phyloP scores from a whole-genome alignment of 2,113 vertebrate genomes.

The Rhagologus leucostigma region DNA sequence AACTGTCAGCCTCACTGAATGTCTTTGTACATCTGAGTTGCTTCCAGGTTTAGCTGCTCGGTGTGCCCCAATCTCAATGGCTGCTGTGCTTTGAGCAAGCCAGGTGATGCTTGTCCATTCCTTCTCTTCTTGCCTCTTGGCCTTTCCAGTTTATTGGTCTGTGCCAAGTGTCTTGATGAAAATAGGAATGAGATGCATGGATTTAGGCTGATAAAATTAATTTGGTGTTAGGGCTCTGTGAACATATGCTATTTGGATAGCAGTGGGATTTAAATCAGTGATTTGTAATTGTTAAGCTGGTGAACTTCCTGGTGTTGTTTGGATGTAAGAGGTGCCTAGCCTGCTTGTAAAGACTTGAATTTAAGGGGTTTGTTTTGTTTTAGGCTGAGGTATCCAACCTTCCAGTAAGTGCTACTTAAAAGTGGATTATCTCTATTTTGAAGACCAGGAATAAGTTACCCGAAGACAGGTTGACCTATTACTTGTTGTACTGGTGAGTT shows the following conservation, averaged over 20 bases:
- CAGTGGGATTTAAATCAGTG: not conserved
- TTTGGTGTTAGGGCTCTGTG: not conserved
- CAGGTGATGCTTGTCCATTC: not conserved
- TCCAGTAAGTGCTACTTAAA: not conserved
- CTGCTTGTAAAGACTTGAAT: not conserved
- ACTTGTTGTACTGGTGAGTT: not conserved
- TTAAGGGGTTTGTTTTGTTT: not conserved
- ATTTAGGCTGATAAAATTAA: not conserved
- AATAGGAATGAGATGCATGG: not conserved
- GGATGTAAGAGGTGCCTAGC: not conserved
- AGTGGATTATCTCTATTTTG: not conserved
- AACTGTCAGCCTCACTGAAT: not conserved
- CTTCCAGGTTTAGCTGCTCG: not conserved
- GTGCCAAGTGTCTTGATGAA: not conserved
- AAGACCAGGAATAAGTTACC: not conserved
- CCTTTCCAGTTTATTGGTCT: not conserved
- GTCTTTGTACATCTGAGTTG: not conserved
- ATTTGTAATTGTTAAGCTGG: not conserved
- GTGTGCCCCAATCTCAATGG: rapidly evolving
- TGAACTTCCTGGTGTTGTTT: not conserved
- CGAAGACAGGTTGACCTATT: not conserved
- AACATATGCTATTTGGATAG: not conserved
- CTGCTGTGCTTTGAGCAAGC: not conserved
- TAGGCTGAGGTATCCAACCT: not conserved
- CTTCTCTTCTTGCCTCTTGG: not conserved